phyloP scores from a whole-genome alignment of 2,113 vertebrate species.

The Thalassoma bifasciatum region DNA sequence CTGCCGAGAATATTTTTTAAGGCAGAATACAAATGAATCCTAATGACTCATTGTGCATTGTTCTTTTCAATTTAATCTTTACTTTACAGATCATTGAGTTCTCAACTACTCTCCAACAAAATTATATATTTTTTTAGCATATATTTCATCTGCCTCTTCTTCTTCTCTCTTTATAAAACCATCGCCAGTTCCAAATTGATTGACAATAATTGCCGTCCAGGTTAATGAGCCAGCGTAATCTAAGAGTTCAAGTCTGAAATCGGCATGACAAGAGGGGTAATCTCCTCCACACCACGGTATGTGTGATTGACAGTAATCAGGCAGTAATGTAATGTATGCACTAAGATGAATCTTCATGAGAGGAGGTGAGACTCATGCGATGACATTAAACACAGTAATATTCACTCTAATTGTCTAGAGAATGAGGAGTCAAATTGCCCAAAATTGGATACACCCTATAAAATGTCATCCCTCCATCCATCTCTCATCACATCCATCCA shows the following conservation, averaged over 20 bases:
- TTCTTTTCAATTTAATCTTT: conserved; percentile 17
- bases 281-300: not conserved
- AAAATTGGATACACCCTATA: conserved; percentile 22
- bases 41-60: conserved; percentile 31
- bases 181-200: conserved; percentile 17
- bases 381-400: conserved; percentile 8
- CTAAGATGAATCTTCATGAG: not conserved
- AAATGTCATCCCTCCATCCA: conserved; percentile 18
- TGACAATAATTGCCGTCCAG: conserved; percentile 31
- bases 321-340: conserved; percentile 9
- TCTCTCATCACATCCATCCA: conserved; percentile 16
- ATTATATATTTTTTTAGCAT: conserved; percentile 11
- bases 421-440: conserved; percentile 36
- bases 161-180: conserved; percentile 1
- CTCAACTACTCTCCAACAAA: conserved; percentile 9
- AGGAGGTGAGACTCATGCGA: conserved; percentile 4
- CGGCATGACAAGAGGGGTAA: conserved; percentile 13
- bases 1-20: conserved; percentile 24
- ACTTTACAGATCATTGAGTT: conserved; percentile 31
- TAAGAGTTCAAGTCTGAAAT: conserved; percentile 10
- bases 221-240: conserved; percentile 38
- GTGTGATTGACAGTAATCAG: conserved; percentile 51
- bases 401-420: conserved; percentile 33
- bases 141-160: conserved; percentile 6
- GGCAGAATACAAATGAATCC: conserved; percentile 44